A percentile compares a stretch with the other conserved stretches of the same genome.
Conservation (phyloP, 1,140 invertebrate genomes). For the Euura lappo region DNA sequence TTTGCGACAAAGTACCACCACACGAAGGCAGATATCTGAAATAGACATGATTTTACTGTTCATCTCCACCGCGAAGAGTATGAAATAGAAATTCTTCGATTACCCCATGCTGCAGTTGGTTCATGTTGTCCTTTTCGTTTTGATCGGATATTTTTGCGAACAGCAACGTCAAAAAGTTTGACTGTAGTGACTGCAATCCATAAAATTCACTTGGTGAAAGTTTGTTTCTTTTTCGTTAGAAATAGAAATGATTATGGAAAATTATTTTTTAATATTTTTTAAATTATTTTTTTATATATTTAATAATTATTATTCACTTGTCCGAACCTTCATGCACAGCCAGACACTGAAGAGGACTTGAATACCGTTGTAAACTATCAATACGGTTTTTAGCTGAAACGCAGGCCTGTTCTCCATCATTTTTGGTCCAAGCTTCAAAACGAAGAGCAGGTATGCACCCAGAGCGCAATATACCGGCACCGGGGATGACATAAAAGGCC, state of each 20-base stretch:
- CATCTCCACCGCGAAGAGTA: too few relatives aligned
- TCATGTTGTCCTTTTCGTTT: background rate
- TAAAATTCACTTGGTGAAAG: too few relatives aligned
- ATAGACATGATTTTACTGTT: background rate
- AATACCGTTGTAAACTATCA: slow-evolving; percentile 74
- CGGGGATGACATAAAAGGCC: slow-evolving; percentile 76
- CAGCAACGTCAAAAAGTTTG: too few relatives aligned
- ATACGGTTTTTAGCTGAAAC: slow-evolving; percentile 67
- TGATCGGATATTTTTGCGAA: slow-evolving; percentile 8
- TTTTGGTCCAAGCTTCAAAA: slow-evolving; percentile 73
- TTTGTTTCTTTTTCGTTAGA: too few relatives aligned
- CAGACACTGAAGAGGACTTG: slow-evolving; percentile 75
- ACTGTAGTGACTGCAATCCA: too few relatives aligned
- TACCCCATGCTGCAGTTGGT: background rate
- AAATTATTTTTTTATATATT: background rate
- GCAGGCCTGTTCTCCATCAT: slow-evolving; percentile 73
- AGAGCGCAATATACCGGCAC: slow-evolving; percentile 70
- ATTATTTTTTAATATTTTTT: too few relatives aligned
- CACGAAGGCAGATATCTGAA: slow-evolving; percentile 45
- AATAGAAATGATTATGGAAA: too few relatives aligned
- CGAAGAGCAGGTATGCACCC: slow-evolving; percentile 68
- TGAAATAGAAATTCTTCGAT: background rate
- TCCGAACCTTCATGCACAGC: slow-evolving; percentile 65
- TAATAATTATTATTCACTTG: background rate
- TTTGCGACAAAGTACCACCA: slow-evolving; percentile 69